Percentiles rank a stretch among this genome's conserved stretches.
These are phyloP conservation scores for Muricea muricata DNA, from an alignment of 92 coral and sea anemone species.

Conservation along the genomic window DNA sequence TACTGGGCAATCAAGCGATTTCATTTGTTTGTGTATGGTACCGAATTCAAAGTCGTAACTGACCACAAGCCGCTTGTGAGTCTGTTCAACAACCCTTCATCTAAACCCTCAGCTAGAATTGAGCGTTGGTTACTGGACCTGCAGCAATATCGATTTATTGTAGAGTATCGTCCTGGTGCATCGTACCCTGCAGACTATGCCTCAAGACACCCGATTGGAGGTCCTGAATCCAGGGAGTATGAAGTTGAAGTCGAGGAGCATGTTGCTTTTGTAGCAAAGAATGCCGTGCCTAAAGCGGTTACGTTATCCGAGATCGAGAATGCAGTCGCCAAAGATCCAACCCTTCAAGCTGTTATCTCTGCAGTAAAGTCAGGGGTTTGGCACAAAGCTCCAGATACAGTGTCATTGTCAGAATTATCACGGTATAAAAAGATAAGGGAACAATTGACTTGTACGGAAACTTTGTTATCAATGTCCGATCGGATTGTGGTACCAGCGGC, in stretches of 20 bases:
- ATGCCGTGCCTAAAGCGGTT: conserved; percentile 62
- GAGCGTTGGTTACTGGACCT: conserved; percentile 52
- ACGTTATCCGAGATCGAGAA: conserved; percentile 40
- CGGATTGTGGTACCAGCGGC: conserved; percentile 55
- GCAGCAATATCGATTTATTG: conserved; percentile 56
- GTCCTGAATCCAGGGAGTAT: conserved; percentile 9
- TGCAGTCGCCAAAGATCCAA: conserved; percentile 51
- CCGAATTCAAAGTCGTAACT: too few relatives aligned
- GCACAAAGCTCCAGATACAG: conserved; percentile 50
- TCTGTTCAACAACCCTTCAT: conserved; percentile 50
- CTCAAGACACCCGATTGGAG: conserved; percentile 64
- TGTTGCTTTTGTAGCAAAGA: conserved; percentile 48
- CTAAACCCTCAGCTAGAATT: conserved; percentile 54
- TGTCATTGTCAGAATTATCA: conserved; percentile 49
- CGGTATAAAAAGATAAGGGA: conserved; percentile 55
- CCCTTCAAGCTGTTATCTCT: conserved; percentile 29
- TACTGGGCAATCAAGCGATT: conserved; percentile 65
- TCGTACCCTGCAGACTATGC: conserved; percentile 50
- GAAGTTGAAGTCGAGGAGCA: conserved; percentile 47
- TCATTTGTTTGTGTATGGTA: conserved; percentile 51
- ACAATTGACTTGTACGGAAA: conserved; percentile 55
- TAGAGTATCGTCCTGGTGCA: conserved; percentile 48
- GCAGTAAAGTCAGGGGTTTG: conserved; percentile 45
- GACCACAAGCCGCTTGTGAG: conserved; percentile 59
- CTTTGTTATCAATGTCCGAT: conserved; percentile 24